These are phyloP conservation scores for Liopterus haemorrhoidalis DNA, from an alignment of 2,888 invertebrate genomes.

Conservation along the genomic window DNA sequence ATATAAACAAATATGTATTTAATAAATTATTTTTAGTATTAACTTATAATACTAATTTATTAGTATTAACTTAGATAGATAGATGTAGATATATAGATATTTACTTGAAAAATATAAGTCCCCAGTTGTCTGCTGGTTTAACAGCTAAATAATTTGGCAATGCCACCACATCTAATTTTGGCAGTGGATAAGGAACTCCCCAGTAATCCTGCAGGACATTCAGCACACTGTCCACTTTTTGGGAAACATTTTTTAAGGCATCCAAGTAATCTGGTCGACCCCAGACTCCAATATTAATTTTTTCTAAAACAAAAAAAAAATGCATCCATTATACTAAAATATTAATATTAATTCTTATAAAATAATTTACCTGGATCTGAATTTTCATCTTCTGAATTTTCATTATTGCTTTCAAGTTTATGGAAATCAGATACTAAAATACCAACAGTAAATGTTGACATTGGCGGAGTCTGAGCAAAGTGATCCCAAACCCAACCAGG, in stretches of 20 bases:
- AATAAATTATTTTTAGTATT: no score
- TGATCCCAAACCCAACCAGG: constrained; percentile 60
- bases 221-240: constrained; percentile 55
- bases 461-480: constrained; percentile 65
- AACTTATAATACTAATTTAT: no score
- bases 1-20: no score
- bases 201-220: constrained; percentile 58
- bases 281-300: constrained; percentile 55
- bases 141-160: constrained; percentile 66
- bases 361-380: background rate
- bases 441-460: constrained; percentile 71
- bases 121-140: constrained; percentile 74
- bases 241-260: constrained; percentile 53
- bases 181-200: constrained; percentile 59
- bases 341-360: no score
- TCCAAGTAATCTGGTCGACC: constrained; percentile 57
- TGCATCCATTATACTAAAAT: no score
- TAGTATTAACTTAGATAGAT: no score
- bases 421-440: constrained; percentile 63
- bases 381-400: constrained; percentile 6
- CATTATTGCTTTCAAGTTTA: constrained; percentile 10
- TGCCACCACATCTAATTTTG: constrained; percentile 66
- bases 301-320: constrained; percentile 15
- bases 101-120: constrained; percentile 71
- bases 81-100: no score